phyloP scores from a whole-genome alignment of 2,888 invertebrate species.

The Lacanobia wlatinum region DNA sequence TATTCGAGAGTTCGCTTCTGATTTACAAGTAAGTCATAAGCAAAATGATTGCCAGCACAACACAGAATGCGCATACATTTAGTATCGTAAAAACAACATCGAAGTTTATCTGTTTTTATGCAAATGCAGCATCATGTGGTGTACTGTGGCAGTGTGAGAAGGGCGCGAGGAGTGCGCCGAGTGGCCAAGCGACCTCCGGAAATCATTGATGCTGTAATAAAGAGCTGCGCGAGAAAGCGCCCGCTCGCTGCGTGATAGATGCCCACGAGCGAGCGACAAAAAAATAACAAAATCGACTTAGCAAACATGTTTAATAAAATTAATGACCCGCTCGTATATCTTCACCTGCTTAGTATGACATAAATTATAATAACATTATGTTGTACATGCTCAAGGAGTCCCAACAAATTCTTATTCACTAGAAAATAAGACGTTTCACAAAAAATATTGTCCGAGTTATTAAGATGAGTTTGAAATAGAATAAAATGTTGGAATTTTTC shows the following conservation, averaged over 20 bases:
- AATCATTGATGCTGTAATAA: constrained; percentile 88
- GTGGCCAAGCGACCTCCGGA: constrained; percentile 81
- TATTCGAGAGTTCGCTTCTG: constrained; percentile 2
- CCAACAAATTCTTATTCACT: constrained; percentile 90
- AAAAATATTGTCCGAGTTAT: constrained; percentile 85
- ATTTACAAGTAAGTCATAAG: constrained; percentile 43
- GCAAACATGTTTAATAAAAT: constrained; percentile 90
- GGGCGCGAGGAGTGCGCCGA: constrained; percentile 56
- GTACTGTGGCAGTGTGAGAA: constrained; percentile 46
- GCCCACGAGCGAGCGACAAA: constrained; percentile 86
- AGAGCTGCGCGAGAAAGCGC: constrained; percentile 88
- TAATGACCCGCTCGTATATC: constrained; percentile 90
- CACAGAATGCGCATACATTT: constrained; percentile 35
- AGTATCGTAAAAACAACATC: constrained; percentile 56
- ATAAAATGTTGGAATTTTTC: constrained; percentile 79
- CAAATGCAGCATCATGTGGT: constrained; percentile 66
- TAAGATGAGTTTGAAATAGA: constrained; percentile 82
- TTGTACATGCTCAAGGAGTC: constrained; percentile 89
- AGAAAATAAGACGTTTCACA: constrained; percentile 87
- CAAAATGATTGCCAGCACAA: constrained; percentile 43
- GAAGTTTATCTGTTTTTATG: constrained; percentile 64
- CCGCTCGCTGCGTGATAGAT: constrained; percentile 90
- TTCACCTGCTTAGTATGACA: constrained; percentile 91
- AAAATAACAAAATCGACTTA: constrained; percentile 90
- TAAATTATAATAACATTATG: constrained; percentile 91